phyloP scores from a whole-genome alignment of 1,140 invertebrate genomes.

The Branchinecta lindahli region DNA sequence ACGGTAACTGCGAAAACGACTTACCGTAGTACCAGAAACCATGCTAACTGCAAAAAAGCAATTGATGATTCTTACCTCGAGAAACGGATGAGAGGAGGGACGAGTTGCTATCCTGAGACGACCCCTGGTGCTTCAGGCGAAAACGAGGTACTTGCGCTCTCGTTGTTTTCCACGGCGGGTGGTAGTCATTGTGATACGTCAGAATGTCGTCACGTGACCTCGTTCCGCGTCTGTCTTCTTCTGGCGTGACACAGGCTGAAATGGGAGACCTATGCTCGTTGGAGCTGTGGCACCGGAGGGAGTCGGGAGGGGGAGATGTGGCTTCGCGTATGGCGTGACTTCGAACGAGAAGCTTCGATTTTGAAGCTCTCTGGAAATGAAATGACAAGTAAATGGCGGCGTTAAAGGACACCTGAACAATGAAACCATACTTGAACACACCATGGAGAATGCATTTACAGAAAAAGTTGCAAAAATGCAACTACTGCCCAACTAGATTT shows the following conservation, averaged over 20 bases:
- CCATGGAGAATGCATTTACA: too few species aligned
- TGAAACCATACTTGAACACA: too few species aligned
- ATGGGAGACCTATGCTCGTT: constrained; percentile 13
- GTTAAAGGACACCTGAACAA: too few species aligned
- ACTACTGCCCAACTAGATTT: too few species aligned
- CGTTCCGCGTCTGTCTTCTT: constrained; percentile 29
- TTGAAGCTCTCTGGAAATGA: constrained; percentile 31
- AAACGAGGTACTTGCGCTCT: constrained; percentile 31
- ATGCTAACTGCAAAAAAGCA: too few species aligned
- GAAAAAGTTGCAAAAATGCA: too few species aligned
- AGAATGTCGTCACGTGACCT: constrained; percentile 22
- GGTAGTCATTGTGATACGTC: background rate
- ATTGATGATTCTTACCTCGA: constrained; percentile 36
- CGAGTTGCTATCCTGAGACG: constrained; percentile 44
- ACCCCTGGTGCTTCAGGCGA: constrained; percentile 43
- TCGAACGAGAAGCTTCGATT: constrained; percentile 64
- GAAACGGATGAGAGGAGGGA: constrained; percentile 45
- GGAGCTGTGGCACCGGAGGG: constrained; percentile 29
- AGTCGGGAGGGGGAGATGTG: constrained; percentile 59
- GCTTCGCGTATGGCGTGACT: constrained; percentile 77
- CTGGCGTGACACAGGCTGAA: constrained; percentile 15
- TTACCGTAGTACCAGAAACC: too few species aligned
- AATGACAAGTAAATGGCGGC: too few species aligned
- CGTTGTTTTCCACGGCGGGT: constrained; percentile 14
- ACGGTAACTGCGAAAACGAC: too few species aligned